Conservation (phyloP, 1,140 invertebrate genomes). For the fruit fly (Drosophila melanogaster) region Release_6_plus_ISO1_MT NT_033779.5:10958001-10958500, state of each 20-base stretch:
- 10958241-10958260: too few species aligned
- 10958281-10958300: too few species aligned
- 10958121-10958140: too few species aligned
- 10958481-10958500: slow-evolving; percentile 39
- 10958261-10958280: too few species aligned
- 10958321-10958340: not conserved
- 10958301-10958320: not conserved
- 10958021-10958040: slow-evolving; percentile 12
- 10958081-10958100: not conserved
- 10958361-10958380: slow-evolving; percentile 32
- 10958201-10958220: too few species aligned
- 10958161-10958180: too few species aligned
- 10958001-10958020: slow-evolving; percentile 6
- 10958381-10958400: slow-evolving; percentile 16
- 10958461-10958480: slow-evolving; percentile 21
- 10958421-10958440: slow-evolving; percentile 43
- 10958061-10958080: not conserved
- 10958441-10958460: slow-evolving; percentile 38
- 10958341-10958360: slow-evolving; percentile 3
- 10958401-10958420: slow-evolving; percentile 3
- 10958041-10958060: not conserved
- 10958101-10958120: too few species aligned
- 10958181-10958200: too few species aligned
- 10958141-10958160: too few species aligned
- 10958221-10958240: too few species aligned